These are phyloP conservation scores for Tribolium freemani DNA, from an alignment of 2,888 invertebrate genomes.

Conservation along the genomic window DNA sequence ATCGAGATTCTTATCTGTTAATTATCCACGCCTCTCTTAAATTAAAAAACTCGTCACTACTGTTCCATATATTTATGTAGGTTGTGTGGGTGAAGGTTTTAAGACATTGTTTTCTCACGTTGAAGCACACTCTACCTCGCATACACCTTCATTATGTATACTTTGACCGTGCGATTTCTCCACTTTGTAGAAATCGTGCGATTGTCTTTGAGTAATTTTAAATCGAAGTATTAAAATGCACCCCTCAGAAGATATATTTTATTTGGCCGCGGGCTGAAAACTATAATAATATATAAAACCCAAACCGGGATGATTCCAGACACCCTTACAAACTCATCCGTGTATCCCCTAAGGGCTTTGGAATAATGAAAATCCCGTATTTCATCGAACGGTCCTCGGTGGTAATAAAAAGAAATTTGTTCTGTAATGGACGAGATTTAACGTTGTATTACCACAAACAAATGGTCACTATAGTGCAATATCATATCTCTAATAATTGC, in stretches of 20 bases:
- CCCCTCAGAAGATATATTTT: conserved; percentile 4
- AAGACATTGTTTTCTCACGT: conserved; percentile 29
- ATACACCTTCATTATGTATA: conserved; percentile 39
- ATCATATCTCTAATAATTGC: conserved; percentile 26
- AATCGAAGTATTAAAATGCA: conserved; percentile 17
- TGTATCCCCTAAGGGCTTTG: conserved; percentile 23
- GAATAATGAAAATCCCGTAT: conserved; percentile 38
- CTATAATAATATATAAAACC: conserved; percentile 31
- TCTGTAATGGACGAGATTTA: conserved; percentile 28
- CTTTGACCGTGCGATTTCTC: conserved; percentile 38
- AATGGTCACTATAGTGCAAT: conserved; percentile 21
- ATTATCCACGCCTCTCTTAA: conserved; percentile 1
- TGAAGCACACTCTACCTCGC: background rate
- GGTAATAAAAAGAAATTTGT: conserved; percentile 35
- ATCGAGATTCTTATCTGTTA: conserved; percentile 22
- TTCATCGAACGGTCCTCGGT: conserved; percentile 18
- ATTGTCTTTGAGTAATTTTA: background rate
- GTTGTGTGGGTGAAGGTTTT: conserved; percentile 33
- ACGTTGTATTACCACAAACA: conserved; percentile 33
- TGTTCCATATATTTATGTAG: conserved; percentile 13
- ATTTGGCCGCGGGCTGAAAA: conserved; percentile 25
- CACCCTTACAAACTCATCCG: conserved; percentile 20
- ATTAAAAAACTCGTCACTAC: conserved; percentile 13
- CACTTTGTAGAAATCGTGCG: background rate
- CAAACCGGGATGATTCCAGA: conserved; percentile 23